These are phyloP conservation scores for Phengaris arion DNA, from an alignment of 2,888 invertebrate genomes.

Conservation along the genomic window DNA sequence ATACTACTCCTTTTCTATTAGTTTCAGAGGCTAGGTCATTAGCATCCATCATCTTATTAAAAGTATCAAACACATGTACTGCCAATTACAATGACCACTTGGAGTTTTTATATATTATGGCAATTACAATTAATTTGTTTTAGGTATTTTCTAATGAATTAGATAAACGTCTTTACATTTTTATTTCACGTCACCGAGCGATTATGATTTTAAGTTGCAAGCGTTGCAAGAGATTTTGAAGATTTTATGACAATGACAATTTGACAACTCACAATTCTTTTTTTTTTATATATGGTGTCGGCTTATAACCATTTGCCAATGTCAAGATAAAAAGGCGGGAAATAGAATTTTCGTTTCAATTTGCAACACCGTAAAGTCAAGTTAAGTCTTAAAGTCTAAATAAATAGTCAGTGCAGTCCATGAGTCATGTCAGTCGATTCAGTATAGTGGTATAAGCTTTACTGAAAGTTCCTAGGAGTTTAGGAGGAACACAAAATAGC, in stretches of 20 bases:
- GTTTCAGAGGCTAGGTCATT: conserved; percentile 82
- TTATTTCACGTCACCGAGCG: conserved; percentile 20
- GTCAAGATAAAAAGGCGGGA: too few relatives aligned
- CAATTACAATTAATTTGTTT: not conserved
- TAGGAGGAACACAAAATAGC: too few relatives aligned
- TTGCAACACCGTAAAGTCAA: too few relatives aligned
- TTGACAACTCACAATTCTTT: not conserved
- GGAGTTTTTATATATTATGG: not conserved
- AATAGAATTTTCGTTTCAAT: too few relatives aligned
- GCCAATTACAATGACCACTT: conserved; percentile 13
- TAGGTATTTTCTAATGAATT: not conserved
- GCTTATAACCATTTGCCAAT: too few relatives aligned
- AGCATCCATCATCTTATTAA: conserved; percentile 81
- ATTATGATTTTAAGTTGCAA: not conserved
- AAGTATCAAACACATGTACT: conserved; percentile 17
- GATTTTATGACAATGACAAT: not conserved
- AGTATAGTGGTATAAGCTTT: too few relatives aligned
- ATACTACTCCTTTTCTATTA: conserved; percentile 81
- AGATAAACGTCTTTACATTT: not conserved
- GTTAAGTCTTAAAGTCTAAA: too few relatives aligned
- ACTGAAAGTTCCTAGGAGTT: too few relatives aligned
- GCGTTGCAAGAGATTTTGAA: not conserved
- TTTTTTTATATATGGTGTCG: too few relatives aligned
- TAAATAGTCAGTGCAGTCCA: too few relatives aligned
- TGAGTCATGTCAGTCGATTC: too few relatives aligned